A percentile compares a stretch with the other conserved stretches of the same genome.
phyloP scores from a whole-genome alignment of 1,140 invertebrate genomes.

The Lepeophtheirus salmonis region DNA sequence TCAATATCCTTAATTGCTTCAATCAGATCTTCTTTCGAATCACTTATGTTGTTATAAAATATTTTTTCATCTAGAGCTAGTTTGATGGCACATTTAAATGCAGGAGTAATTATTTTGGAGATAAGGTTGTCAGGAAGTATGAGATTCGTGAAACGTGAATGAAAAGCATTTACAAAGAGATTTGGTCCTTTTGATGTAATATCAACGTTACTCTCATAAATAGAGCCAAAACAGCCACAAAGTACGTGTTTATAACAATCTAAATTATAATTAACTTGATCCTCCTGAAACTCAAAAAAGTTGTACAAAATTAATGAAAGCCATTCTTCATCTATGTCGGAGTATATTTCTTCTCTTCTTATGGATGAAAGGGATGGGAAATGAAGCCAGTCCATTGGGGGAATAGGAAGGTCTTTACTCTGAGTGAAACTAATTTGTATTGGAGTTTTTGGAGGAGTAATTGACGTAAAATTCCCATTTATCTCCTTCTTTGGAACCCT shows the following conservation, averaged over 20 bases:
- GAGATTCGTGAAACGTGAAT: not conserved
- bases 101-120: not conserved
- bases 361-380: not conserved
- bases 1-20: conserved; percentile 29
- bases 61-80: conserved; percentile 32
- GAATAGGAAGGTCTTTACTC: not conserved
- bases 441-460: not conserved
- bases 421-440: not conserved
- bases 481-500: not conserved
- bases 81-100: conserved; percentile 30
- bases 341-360: not conserved
- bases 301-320: not conserved
- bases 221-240: not conserved
- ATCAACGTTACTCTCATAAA: not conserved
- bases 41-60: conserved; percentile 25
- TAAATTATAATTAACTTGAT: too few relatives aligned
- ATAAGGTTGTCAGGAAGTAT: too few relatives aligned
- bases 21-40: conserved; percentile 27
- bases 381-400: not conserved
- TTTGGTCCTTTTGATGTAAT: not conserved
- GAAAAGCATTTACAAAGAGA: conserved; percentile 5
- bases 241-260: not conserved
- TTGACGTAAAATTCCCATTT: not conserved
- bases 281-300: not conserved
- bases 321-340: not conserved